Evolutionary conservation across 2,113 vertebrate genomes (phyloP).

Genomic region (Conger conger): DNA sequence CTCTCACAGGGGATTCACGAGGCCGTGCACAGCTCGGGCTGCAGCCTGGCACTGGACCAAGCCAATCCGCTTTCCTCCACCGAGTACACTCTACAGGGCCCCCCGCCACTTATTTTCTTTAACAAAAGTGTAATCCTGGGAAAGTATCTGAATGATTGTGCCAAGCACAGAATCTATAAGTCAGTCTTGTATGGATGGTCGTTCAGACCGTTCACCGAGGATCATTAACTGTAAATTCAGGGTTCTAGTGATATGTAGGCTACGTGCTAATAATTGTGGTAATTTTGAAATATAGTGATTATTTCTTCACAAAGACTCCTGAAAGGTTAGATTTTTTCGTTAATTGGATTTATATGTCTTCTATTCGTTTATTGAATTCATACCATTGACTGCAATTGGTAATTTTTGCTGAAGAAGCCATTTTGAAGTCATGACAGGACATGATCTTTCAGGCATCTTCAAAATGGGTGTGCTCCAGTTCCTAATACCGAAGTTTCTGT

Average conservation of each 20-base stretch:
- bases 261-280: background rate
- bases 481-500: background rate
- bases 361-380: background rate
- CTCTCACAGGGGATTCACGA: background rate
- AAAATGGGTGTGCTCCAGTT: background rate
- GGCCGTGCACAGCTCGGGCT: background rate
- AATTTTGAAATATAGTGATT: background rate
- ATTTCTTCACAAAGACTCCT: background rate
- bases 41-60: background rate
- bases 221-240: background rate
- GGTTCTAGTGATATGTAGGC: background rate
- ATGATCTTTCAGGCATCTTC: background rate
- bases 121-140: background rate
- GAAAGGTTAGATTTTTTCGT: background rate
- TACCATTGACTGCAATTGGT: background rate
- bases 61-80: background rate
- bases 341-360: background rate
- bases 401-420: background rate
- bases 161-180: background rate
- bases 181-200: background rate
- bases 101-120: background rate
- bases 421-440: background rate
- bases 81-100: background rate
- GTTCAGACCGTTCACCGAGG: background rate
- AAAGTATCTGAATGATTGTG: background rate